A percentile compares a stretch with the other conserved stretches of the same genome.
These are phyloP conservation scores for Menidia beryllina DNA, from an alignment of 2,113 vertebrate genomes.

Conservation along the genomic window DNA sequence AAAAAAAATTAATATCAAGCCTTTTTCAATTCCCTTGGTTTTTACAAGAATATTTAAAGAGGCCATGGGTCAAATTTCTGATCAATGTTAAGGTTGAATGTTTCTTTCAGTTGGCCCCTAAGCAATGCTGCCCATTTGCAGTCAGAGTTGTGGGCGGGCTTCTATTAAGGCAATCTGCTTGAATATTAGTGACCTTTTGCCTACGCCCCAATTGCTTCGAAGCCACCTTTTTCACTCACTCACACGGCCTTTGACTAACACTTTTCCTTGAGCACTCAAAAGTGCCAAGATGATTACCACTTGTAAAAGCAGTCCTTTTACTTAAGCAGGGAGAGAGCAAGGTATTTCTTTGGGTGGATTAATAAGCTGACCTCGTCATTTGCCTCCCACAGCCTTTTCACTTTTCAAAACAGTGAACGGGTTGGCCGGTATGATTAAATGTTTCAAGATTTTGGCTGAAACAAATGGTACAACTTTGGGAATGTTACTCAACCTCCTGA, in stretches of 20 bases:
- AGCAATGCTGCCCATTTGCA: slow-evolving; percentile 17
- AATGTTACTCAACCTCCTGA: neutral
- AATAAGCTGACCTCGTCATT: slow-evolving; percentile 43
- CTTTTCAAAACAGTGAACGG: slow-evolving; percentile 19
- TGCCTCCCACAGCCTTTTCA: slow-evolving; percentile 26
- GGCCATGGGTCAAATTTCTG: slow-evolving; percentile 11
- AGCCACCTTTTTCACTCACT: slow-evolving; percentile 22
- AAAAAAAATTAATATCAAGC: neutral
- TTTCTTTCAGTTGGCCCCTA: slow-evolving; percentile 12
- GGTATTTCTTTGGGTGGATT: slow-evolving; percentile 43
- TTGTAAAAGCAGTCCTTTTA: slow-evolving; percentile 32
- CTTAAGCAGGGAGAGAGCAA: slow-evolving; percentile 28
- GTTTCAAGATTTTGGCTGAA: slow-evolving; percentile 36
- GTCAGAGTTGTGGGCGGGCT: slow-evolving; percentile 8
- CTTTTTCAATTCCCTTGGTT: neutral
- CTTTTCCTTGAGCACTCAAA: slow-evolving; percentile 24
- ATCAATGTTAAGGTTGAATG: slow-evolving; percentile 35
- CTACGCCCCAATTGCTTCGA: slow-evolving; percentile 17
- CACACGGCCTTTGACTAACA: slow-evolving; percentile 34
- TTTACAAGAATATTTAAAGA: slow-evolving; percentile 14
- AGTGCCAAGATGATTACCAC: slow-evolving; percentile 43
- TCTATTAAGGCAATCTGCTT: slow-evolving; percentile 27
- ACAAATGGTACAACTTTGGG: slow-evolving; percentile 12
- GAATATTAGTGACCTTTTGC: slow-evolving; percentile 33
- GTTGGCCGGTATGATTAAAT: slow-evolving; percentile 39